phyloP scores from a whole-genome alignment of 1,140 invertebrate genomes.

The Ips typographus region DNA sequence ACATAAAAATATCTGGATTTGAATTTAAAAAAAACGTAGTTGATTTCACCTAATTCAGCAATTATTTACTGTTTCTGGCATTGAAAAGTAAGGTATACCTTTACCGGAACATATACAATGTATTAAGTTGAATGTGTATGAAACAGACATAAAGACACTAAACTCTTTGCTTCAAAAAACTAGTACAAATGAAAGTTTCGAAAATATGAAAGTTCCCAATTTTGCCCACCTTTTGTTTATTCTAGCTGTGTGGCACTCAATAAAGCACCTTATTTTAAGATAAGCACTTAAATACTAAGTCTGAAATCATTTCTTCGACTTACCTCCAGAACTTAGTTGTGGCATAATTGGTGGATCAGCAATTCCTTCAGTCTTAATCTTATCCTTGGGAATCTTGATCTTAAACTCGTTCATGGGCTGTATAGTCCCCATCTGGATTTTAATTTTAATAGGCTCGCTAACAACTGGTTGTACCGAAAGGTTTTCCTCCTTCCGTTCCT shows the following conservation, averaged over 20 bases:
- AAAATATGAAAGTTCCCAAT: slow-evolving; percentile 1
- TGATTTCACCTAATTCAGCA: too few species aligned
- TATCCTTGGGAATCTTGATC: slow-evolving; percentile 66
- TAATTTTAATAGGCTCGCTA: slow-evolving; percentile 62
- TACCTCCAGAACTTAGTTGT: slow-evolving; percentile 38
- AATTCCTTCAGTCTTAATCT: slow-evolving; percentile 54
- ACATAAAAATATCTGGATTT: too few species aligned
- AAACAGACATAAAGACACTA: too few species aligned
- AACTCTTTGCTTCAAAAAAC: too few species aligned
- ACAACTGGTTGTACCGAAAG: slow-evolving; percentile 59
- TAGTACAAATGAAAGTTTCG: too few species aligned
- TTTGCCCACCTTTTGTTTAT: not conserved
- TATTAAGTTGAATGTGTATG: too few species aligned
- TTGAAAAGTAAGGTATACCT: too few species aligned
- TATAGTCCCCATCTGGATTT: slow-evolving; percentile 67
- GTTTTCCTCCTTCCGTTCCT: slow-evolving; percentile 57
- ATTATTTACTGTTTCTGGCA: too few species aligned
- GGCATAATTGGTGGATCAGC: slow-evolving; percentile 41
- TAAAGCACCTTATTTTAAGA: too few species aligned
- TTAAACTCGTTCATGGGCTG: slow-evolving; percentile 54
- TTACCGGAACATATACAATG: too few species aligned
- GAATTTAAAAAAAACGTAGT: too few species aligned
- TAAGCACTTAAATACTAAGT: too few species aligned
- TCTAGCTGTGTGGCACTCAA: not conserved
- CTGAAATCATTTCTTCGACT: slow-evolving; percentile 2